These are phyloP conservation scores for Theocolax elegans DNA, from an alignment of 1,140 invertebrate species.

Conservation along the genomic window DNA sequence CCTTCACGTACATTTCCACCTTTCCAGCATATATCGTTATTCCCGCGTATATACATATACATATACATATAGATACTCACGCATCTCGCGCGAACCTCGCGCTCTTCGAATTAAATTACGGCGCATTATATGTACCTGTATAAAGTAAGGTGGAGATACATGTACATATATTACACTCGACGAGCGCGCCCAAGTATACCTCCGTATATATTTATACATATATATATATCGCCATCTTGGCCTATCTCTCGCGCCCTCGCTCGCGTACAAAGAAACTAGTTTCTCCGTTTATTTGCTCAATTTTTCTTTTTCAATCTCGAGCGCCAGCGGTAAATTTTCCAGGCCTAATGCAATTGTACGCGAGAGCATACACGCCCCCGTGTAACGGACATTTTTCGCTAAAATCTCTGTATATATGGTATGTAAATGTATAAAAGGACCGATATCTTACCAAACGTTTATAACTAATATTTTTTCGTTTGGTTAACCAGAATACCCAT, in stretches of 20 bases:
- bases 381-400: slow-evolving; percentile 2
- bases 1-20: slow-evolving; percentile 4
- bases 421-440: too few species aligned
- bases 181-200: background rate
- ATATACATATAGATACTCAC: background rate
- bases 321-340: slow-evolving; percentile 41
- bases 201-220: background rate
- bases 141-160: slow-evolving; percentile 25
- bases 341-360: slow-evolving; percentile 46
- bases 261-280: slow-evolving; percentile 47
- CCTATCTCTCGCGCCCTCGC: slow-evolving; percentile 1
- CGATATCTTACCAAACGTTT: too few species aligned
- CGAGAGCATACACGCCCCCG: slow-evolving; percentile 2
- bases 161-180: slow-evolving; percentile 25
- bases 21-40: too few species aligned
- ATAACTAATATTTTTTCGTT: too few species aligned
- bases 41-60: too few species aligned
- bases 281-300: slow-evolving; percentile 42
- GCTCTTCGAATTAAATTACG: slow-evolving; percentile 37
- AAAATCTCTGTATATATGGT: too few species aligned
- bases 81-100: slow-evolving; percentile 2
- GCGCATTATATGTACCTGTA: slow-evolving; percentile 24
- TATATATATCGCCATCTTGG: background rate
- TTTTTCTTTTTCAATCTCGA: background rate
- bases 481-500: too few species aligned